These are phyloP conservation scores for Coelopa pilipes DNA, from an alignment of 2,888 invertebrate species.

Conservation along the genomic window DNA sequence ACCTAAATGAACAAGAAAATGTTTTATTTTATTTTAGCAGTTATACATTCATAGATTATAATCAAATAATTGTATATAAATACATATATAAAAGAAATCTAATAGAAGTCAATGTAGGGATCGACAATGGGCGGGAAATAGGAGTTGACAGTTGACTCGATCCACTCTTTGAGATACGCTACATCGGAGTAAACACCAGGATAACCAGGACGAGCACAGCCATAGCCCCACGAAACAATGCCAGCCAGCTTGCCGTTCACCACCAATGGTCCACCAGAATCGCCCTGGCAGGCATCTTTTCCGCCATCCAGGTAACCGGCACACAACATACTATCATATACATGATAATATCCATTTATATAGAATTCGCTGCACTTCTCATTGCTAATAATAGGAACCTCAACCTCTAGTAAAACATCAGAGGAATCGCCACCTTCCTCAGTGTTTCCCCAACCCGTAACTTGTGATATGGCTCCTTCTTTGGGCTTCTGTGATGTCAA, in stretches of 20 bases:
- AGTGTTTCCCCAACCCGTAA: slow-evolving; percentile 51
- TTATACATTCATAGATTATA: too few species aligned
- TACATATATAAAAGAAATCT: neutral
- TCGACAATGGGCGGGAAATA: neutral
- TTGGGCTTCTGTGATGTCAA: slow-evolving; percentile 16
- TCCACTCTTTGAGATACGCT: slow-evolving; percentile 55
- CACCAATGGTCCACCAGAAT: slow-evolving; percentile 63
- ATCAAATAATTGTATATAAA: too few species aligned
- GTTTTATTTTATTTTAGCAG: too few species aligned
- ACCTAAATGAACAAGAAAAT: too few species aligned
- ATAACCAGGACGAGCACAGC: slow-evolving; percentile 66
- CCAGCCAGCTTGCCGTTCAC: slow-evolving; percentile 58
- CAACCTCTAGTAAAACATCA: slow-evolving; percentile 51
- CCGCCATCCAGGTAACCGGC: slow-evolving; percentile 67
- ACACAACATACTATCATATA: slow-evolving; percentile 69
- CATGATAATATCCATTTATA: slow-evolving; percentile 45
- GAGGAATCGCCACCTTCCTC: slow-evolving; percentile 48
- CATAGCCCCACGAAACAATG: slow-evolving; percentile 67
- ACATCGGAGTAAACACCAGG: slow-evolving; percentile 68
- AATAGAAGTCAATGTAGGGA: neutral
- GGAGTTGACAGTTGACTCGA: slow-evolving; percentile 50
- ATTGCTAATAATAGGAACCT: slow-evolving; percentile 53
- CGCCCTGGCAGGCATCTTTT: slow-evolving; percentile 67
- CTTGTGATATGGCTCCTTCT: slow-evolving; percentile 38
- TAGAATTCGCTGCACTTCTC: slow-evolving; percentile 50